Evolutionary conservation across 2,113 vertebrate species (phyloP), one percentile per base, ranked within the genome.

Genomic region (Propithecus coquereli): DNA sequence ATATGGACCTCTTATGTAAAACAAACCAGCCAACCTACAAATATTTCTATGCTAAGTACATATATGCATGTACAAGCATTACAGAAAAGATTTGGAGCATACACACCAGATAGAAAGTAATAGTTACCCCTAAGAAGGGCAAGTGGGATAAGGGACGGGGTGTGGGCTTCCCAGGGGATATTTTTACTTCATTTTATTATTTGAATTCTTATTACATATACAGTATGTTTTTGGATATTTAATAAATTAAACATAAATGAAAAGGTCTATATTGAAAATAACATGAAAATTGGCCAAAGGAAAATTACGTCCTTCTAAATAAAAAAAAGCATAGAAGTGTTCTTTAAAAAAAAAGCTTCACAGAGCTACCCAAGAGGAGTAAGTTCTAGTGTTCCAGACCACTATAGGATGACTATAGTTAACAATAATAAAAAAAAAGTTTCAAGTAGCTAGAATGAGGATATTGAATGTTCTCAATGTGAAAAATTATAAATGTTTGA

Each of bases 191-290:
- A 65, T 54, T 94, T 6, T 76, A 43, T 43, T 70, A 83, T 87
- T 83, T 83, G 27, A 82, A 73, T 91, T 91, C 34, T 59, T 79
- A 32, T 37, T 82, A 61, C 12, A 84, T 47, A 6, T 87, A 59
- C 25, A 84, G 40, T 92, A 22, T 90, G 6, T 52, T 95, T 96
- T 92, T 71, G 27, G 40, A 34, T 87, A 34, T 52, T 70, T 94
- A 30, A 86, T 52, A 73, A 59, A 50, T 52, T 85, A 59, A 87
- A 54, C 4, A 45, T 81, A 92, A 71, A 74, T 17, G 18, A 73
- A 89, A 95, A 76, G 20, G 50, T 95, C 0, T 18, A 4, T 86
- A 63, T 65, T 77, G 27, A 81, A 94, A 71, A 79, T 92, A 66
- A 80, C 27, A 52, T 25, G 30, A 70, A 89, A 94, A 59, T 50